Percentiles rank a stretch among this genome's conserved stretches.
phyloP scores from a whole-genome alignment of 2,888 invertebrate genomes.

The Platycheirus rosarum region DNA sequence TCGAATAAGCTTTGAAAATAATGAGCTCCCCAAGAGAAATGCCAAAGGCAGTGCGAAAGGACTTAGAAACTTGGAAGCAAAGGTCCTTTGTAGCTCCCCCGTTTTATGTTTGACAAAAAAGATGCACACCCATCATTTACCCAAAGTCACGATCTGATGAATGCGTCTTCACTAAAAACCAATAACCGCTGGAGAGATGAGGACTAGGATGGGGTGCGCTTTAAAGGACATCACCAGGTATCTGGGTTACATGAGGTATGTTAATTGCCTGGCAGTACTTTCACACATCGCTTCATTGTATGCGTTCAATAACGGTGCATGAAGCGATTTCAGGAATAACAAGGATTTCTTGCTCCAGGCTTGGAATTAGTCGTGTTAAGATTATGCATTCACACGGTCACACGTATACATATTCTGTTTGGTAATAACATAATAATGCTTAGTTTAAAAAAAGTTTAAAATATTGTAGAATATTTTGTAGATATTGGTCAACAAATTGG shows the following conservation, averaged over 20 bases:
- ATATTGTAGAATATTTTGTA: no score
- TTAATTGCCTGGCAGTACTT: constrained; percentile 6
- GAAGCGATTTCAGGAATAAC: background rate
- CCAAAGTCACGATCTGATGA: constrained; percentile 70
- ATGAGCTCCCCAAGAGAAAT: constrained; percentile 28
- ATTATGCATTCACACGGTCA: no score
- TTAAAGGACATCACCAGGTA: constrained; percentile 18
- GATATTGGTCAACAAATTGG: no score
- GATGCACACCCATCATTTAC: constrained; percentile 43
- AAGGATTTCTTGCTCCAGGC: background rate
- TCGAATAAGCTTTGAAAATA: constrained; percentile 56
- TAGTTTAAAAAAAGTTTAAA: no score
- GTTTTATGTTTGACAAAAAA: constrained; percentile 1
- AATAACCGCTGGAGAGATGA: background rate
- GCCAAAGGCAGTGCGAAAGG: constrained; percentile 6
- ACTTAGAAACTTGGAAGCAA: constrained; percentile 39
- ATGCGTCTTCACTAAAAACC: constrained; percentile 55
- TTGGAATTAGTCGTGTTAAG: background rate
- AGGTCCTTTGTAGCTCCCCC: constrained; percentile 35
- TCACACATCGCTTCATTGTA: constrained; percentile 21
- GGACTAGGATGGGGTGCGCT: background rate
- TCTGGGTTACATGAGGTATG: constrained; percentile 31
- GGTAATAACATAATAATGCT: no score
- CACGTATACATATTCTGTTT: no score
- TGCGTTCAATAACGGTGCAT: background rate